Evolutionary conservation across 2,797 vertebrate genomes (phyloP), one percentile per base, ranked within the genome.

Genomic region (Halcyon chelicuti): DNA sequence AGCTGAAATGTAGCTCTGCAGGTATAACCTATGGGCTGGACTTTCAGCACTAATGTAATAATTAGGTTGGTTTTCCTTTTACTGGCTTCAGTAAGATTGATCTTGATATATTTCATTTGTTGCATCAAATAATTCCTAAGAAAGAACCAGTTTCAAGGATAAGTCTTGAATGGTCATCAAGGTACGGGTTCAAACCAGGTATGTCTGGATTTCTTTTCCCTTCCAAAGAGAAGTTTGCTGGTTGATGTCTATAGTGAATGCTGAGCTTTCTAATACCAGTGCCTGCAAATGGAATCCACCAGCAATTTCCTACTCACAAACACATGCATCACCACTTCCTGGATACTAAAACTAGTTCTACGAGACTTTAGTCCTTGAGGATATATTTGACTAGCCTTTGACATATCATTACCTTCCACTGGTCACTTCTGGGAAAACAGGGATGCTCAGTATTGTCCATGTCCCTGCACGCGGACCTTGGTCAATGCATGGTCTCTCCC

Each of bases 1-100:
- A 42, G 63, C 49, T 57, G 67, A 94, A 79, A 87, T 81, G 76
- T 33, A 46, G 94, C 81, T 93, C 55, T 94, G 83, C 86, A 94
- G 52, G 77, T 87, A 46, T 67, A 89, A 90, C 72, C 12, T 29
- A 11, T 88, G 83, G 72, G 37, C 44, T 92, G 25, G 40, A 65
- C 42, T 74, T 90, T 28, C 17, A 80, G 18, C 57, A 29, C 17
- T 17, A 29, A 29, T 7, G 31, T 72, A 54, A 68, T 94, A 12
- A 61, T 39, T 28, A 51, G 20, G 7, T 49, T 75, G 88, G 28
- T 20, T 86, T 92, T 81, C 15, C 28, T 8, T 76, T 62, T 26
- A 26, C 26, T 86, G 74, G 29, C 54, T 86, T 76, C 40, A 35
- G 10, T 22, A 52, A 71, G 25, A 31, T 12, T 63, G 15, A 25